Evolutionary conservation across 2,113 vertebrate genomes (phyloP).

Genomic region (Microtus ochrogaster): DNA sequence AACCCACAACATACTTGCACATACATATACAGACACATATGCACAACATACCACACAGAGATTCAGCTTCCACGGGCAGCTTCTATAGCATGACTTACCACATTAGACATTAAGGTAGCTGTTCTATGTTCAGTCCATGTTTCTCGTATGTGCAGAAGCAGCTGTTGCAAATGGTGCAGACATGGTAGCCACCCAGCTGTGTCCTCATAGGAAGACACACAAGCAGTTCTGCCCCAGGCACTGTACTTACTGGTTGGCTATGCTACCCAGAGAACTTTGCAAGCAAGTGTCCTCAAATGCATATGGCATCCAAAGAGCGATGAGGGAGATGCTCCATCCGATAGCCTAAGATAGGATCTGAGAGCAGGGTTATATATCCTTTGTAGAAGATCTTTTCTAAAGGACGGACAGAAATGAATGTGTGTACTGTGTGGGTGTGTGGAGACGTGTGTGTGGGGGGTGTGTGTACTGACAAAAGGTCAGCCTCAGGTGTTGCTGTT

Average conservation of each 20-base stretch:
- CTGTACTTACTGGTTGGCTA: not conserved
- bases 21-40: not conserved
- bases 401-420: not conserved
- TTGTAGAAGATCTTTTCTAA: not conserved
- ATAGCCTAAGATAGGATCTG: not conserved
- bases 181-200: not conserved
- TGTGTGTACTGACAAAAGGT: not conserved
- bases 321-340: not conserved
- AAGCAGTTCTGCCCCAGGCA: not conserved
- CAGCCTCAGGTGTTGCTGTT: not conserved
- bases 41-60: not conserved
- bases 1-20: not conserved
- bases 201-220: not conserved
- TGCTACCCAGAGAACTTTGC: not conserved
- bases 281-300: not conserved
- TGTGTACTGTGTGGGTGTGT: not conserved
- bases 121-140: not conserved
- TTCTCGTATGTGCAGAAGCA: not conserved
- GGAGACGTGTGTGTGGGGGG: not conserved
- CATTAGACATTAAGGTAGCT: not conserved
- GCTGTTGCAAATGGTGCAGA: not conserved
- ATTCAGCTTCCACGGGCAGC: not conserved
- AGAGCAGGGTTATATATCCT: not conserved
- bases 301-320: not conserved
- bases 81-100: not conserved